Base-by-base conservation (phyloP, 2,888 invertebrate genomes). In the Eristalis tenax region DNA sequence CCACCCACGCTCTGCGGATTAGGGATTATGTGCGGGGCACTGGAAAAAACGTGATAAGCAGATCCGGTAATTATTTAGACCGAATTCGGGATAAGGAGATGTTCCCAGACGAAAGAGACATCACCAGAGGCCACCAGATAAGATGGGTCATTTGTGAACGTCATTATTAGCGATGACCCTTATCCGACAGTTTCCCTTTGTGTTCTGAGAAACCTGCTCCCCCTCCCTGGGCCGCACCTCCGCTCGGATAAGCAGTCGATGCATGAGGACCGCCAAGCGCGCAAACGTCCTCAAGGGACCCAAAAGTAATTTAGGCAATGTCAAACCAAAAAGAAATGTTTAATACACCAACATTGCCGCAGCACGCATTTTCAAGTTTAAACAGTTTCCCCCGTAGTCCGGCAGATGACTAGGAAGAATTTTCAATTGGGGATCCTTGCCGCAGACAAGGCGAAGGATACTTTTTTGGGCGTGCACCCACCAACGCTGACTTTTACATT, bases 11-110 rank as follows among this genome's bases (percentile, higher is more conserved):
- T 66, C 65, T 18, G 11, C 8, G 64, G 32, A 64, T 64, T 22
- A 64, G 63, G 35, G 38, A 56, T 18, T 32, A 5, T 23, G n/a
- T 50, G 56, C 32, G 38, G n/a, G 26, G 13, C 23, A 23, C 50
- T 50, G 18, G 50, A 35, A 74, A 65, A 59, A 38, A 56, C n/a
- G 38, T 40, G 64, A 75, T 75, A 65, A 56, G 23, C 38, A 38
- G 35, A n/a, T 4, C 35, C 11, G 32, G 65, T 57, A 38, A 75
- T 75, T 75, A 57, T 64, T 38, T 18, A 57, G 65, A 65, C 57
- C 2, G 35, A 38, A 15, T 22, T 13, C 23, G 32, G 15, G 56
- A 75, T 65, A 26, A 64, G 56, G 65, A 38, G 35, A 65, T 13
- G 26, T 13, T 23, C 50, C 18, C 18, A 50, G 59, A 26, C 13